These are phyloP conservation scores for Pentalonia nigronervosa DNA, from an alignment of 1,140 invertebrate species.

Conservation along the genomic window DNA sequence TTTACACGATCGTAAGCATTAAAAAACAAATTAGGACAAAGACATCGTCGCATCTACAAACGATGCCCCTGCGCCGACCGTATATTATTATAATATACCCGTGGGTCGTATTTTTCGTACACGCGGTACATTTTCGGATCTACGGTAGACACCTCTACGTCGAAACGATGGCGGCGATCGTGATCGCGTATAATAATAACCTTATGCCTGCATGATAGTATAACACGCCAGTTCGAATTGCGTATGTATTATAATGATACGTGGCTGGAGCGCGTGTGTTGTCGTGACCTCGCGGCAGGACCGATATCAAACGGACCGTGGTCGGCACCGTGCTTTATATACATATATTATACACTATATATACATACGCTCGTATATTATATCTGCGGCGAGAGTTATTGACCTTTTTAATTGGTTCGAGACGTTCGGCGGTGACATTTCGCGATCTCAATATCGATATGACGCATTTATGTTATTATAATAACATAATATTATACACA, in stretches of 20 bases:
- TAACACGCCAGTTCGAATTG: not conserved
- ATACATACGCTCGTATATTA: not conserved
- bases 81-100: not conserved
- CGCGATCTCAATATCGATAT: constrained; percentile 28
- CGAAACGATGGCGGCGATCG: not conserved
- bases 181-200: not conserved
- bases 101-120: not conserved
- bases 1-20: not conserved
- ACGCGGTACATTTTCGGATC: not conserved
- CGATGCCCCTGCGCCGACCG: too few relatives aligned
- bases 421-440: constrained; percentile 30
- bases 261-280: not conserved
- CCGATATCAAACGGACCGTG: constrained; percentile 28
- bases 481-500: not conserved
- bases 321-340: not conserved
- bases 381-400: constrained; percentile 33
- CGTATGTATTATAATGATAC: not conserved
- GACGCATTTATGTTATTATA: not conserved
- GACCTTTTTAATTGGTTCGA: constrained; percentile 56
- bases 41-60: not conserved
- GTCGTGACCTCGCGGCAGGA: constrained; percentile 28
- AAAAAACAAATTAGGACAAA: not conserved
- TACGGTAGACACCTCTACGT: not conserved
- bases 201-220: not conserved
- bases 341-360: too few relatives aligned